Conservation (phyloP, 92 coral and sea anemone species). For the Siderastrea siderea region DNA sequence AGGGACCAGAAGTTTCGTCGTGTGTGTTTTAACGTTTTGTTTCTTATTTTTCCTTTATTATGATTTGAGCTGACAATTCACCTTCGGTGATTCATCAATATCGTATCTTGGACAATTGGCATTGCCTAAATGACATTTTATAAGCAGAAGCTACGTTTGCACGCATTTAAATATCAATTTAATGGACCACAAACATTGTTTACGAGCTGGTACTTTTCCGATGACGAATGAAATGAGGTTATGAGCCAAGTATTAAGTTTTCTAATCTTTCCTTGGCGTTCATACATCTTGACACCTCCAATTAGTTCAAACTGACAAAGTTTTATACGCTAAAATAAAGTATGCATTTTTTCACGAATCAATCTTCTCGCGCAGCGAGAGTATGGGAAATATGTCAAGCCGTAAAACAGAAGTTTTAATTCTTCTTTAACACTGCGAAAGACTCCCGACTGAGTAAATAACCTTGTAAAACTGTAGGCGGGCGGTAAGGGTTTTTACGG, state of each 20-base stretch:
- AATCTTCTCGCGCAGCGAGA: constrained; percentile 9
- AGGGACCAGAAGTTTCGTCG: not conserved
- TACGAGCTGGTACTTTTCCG: constrained; percentile 62
- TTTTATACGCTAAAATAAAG: constrained; percentile 1
- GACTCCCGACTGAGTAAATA: constrained; percentile 38
- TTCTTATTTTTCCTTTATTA: not conserved
- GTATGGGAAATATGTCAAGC: constrained; percentile 46
- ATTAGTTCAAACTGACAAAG: constrained; percentile 7
- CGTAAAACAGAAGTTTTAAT: constrained; percentile 33
- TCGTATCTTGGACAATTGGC: constrained; percentile 76
- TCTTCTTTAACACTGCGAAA: not conserved
- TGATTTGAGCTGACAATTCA: constrained; percentile 28
- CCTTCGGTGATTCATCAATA: constrained; percentile 62
- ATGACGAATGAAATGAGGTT: constrained; percentile 6
- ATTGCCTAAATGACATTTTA: constrained; percentile 73
- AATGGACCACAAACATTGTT: constrained; percentile 64
- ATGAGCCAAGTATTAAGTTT: constrained; percentile 27
- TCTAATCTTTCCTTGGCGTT: not conserved
- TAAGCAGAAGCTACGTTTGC: constrained; percentile 64
- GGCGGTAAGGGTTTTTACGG: constrained; percentile 1
- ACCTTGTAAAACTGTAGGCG: constrained; percentile 8
- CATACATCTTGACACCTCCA: constrained; percentile 6
- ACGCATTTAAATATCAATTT: constrained; percentile 86
- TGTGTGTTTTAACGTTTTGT: not conserved
- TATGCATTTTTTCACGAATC: constrained; percentile 7